A percentile compares a stretch with the other conserved stretches of the same genome.
Conservation (phyloP, 2,888 invertebrate species). For the Harpalus rubripes region DNA sequence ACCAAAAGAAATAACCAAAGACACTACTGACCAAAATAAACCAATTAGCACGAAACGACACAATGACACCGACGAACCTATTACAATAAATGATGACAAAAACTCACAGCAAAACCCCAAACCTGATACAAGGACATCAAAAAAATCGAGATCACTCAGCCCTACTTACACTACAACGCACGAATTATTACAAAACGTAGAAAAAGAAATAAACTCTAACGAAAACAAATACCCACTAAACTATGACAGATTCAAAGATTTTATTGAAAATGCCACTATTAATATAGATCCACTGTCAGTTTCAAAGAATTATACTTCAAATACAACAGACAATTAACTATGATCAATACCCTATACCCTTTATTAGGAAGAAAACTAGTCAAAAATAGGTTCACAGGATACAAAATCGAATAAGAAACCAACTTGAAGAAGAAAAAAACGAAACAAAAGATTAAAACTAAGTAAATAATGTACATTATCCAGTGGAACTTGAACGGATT, state of each 20-base stretch:
- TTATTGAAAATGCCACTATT: too few species aligned
- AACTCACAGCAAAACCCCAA: too few species aligned
- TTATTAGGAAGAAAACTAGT: neutral
- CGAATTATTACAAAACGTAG: neutral
- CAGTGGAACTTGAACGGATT: too few species aligned
- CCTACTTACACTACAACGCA: neutral
- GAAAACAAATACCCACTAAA: neutral
- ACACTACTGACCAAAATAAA: too few species aligned
- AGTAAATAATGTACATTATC: too few species aligned
- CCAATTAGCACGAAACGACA: too few species aligned
- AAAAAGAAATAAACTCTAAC: neutral
- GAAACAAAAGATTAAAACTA: too few species aligned
- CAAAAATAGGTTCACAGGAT: neutral
- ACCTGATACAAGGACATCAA: neutral
- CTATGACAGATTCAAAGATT: neutral
- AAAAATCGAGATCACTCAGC: neutral
- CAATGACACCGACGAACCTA: too few species aligned
- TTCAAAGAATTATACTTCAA: neutral
- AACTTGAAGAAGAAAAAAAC: too few species aligned
- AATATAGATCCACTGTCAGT: neutral
- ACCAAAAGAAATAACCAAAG: too few species aligned
- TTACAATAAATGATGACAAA: too few species aligned
- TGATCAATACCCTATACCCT: neutral
- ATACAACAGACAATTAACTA: neutral
- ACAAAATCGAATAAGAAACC: too few species aligned